Conservation (phyloP, 2,113 vertebrate species). For the Chamaetylas fuelleborni region DNA sequence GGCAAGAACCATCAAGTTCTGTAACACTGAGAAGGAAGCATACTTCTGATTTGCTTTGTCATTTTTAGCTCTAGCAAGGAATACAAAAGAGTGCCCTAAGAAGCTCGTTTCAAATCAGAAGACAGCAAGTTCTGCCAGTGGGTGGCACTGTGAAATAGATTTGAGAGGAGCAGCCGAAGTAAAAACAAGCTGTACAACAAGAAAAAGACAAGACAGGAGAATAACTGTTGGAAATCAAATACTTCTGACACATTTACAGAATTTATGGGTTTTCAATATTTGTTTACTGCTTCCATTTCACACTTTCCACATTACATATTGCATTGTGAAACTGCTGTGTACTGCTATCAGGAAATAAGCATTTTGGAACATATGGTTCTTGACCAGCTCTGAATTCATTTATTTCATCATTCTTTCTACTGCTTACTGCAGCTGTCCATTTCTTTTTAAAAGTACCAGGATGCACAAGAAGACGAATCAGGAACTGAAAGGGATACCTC, state of each 20-base stretch:
- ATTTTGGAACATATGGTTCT: conserved; percentile 2
- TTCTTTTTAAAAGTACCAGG: background rate
- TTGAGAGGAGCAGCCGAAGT: background rate
- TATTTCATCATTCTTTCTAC: background rate
- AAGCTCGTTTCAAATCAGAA: background rate
- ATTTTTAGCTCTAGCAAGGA: background rate
- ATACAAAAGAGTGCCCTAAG: background rate
- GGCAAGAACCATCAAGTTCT: background rate
- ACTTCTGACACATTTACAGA: background rate
- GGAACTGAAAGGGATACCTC: background rate
- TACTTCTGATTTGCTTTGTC: background rate
- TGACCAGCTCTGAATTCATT: background rate
- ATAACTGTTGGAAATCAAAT: background rate
- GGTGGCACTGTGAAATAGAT: background rate
- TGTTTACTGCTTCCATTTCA: conserved; percentile 45
- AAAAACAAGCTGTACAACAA: background rate
- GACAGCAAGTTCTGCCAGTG: background rate
- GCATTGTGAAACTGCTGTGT: conserved; percentile 19
- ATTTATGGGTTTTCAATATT: background rate
- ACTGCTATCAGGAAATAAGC: conserved; percentile 7
- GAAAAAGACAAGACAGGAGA: background rate
- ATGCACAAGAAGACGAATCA: background rate
- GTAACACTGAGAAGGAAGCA: background rate
- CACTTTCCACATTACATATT: conserved; percentile 24
- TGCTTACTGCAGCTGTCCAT: background rate